Evolutionary conservation across 2,797 vertebrate genomes (phyloP).

Genomic region (Antennarius maculatus): DNA sequence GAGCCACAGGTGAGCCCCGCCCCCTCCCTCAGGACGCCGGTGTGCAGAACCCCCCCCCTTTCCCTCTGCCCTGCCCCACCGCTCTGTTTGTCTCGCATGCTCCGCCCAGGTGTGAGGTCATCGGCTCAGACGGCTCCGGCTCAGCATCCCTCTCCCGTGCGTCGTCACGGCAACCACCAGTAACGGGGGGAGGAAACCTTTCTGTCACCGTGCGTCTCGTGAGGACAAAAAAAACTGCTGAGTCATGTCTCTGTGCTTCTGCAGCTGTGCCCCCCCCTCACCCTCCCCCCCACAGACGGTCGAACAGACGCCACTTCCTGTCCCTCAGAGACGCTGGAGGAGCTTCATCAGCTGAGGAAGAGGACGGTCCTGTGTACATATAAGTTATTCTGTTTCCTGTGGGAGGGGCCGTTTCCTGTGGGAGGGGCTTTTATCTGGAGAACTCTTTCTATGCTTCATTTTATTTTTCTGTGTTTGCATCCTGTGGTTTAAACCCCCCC

Average conservation of each 20-base stretch:
- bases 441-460: slow-evolving; percentile 59
- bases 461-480: slow-evolving; percentile 70
- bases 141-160: too few relatives aligned
- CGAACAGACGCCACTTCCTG: too few relatives aligned
- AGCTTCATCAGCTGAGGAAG: slow-evolving; percentile 39
- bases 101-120: slow-evolving; percentile 25
- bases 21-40: too few relatives aligned
- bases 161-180: slow-evolving; percentile 30
- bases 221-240: slow-evolving; percentile 42
- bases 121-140: slow-evolving; percentile 70
- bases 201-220: slow-evolving; percentile 47
- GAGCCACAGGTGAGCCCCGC: too few relatives aligned
- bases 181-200: slow-evolving; percentile 18
- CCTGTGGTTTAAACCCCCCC: slow-evolving; percentile 53
- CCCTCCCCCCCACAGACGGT: too few relatives aligned
- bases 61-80: too few relatives aligned
- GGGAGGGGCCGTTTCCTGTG: too few relatives aligned
- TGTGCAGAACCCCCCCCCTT: too few relatives aligned
- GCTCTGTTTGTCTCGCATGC: slow-evolving; percentile 42
- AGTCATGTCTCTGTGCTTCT: slow-evolving; percentile 54
- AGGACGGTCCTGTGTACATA: slow-evolving; percentile 65
- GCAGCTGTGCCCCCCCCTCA: slow-evolving; percentile 36
- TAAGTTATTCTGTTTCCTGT: slow-evolving; percentile 65
- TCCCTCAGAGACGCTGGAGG: slow-evolving; percentile 25
- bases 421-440: slow-evolving; percentile 14